Evolutionary conservation across 2,113 vertebrate genomes (phyloP).

Genomic region (zebrafish (Danio rerio)): DNA sequence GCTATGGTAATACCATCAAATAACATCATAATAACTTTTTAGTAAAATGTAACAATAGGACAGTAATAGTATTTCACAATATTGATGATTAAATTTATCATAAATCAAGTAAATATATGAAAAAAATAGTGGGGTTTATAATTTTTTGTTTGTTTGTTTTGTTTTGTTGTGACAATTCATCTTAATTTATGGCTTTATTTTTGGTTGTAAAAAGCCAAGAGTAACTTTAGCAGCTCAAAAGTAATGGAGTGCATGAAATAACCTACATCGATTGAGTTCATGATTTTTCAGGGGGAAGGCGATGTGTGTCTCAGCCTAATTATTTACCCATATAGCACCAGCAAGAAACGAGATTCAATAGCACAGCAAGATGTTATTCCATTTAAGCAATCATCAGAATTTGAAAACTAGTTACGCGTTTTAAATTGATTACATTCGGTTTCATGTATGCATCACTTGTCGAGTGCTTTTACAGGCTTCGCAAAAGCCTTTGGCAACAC

Average conservation of each 20-base stretch:
- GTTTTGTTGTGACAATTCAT: neutral
- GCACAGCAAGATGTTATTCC: slow-evolving; percentile 70
- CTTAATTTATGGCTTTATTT: too few species aligned
- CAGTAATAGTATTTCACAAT: too few species aligned
- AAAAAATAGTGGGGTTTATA: neutral
- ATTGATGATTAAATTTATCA: too few species aligned
- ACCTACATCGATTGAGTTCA: slow-evolving; percentile 78
- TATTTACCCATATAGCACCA: slow-evolving; percentile 59
- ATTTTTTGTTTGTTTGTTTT: neutral
- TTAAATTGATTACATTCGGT: slow-evolving; percentile 49
- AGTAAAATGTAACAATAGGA: too few species aligned
- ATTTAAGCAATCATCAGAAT: slow-evolving; percentile 65
- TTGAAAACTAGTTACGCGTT: slow-evolving; percentile 55
- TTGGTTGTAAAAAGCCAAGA: slow-evolving; percentile 62
- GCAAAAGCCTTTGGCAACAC: slow-evolving; percentile 30
- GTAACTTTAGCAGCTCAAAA: slow-evolving; percentile 58
- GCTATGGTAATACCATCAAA: too few species aligned
- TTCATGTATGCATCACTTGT: neutral
- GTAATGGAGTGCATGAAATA: slow-evolving; percentile 72
- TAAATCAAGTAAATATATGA: too few species aligned
- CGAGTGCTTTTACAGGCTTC: slow-evolving; percentile 7
- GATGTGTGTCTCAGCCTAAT: slow-evolving; percentile 65
- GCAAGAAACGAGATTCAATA: slow-evolving; percentile 66
- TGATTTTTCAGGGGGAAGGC: slow-evolving; percentile 67
- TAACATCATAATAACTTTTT: too few species aligned